Base-by-base conservation (phyloP, 2,797 vertebrate genomes). In the Hippocampus kuda region DNA sequence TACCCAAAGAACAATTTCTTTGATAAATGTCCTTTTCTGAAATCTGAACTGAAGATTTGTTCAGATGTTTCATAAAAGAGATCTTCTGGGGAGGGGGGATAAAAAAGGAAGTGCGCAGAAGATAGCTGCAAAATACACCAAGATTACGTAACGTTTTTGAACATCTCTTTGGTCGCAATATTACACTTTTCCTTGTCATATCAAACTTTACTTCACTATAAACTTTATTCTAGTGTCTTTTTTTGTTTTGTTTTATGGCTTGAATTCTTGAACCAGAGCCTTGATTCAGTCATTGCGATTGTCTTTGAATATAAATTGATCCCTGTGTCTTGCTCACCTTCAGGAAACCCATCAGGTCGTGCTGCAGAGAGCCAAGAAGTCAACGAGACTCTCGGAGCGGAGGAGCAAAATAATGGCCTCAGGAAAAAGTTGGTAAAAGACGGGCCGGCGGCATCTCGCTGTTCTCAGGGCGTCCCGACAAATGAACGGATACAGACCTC, bases 331-430 rank as follows among this genome's bases (percentile, higher is more conserved):
- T 54, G 65, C 15, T 20, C 12, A 10, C 44, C 4, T 67, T 57
- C 85, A 92, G 94, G 88, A 68, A 88, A 84, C 56, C 78, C 87
- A 26, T 56, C 88, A 16, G 78, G 75, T 79, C 92, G 88, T 70
- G 73, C 78, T 13, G 26, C 83, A 0, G 93, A 94, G 0, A 61
- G 66, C 27, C 12, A 89, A 38, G 93, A 94, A 68, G 70, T 79
- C 7, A 72, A 26, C 4, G 83, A 71, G 65, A 80, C 73, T 0
- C 71, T 69, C 2, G 68, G 72, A 1, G 68, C 73, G 0, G 94
- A 94, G 68, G 94, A 94, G 62, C 93, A 92, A 72, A 96, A 91
- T 77, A 96, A 96, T 0, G 93, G 95, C 61, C 86, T 93, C 59
- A 89, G 85, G 74, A 95, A 91, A 83, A 78, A 71, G 24, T 2